These are phyloP conservation scores for Cydia splendana DNA, from an alignment of 1,140 invertebrate genomes.

Conservation along the genomic window DNA sequence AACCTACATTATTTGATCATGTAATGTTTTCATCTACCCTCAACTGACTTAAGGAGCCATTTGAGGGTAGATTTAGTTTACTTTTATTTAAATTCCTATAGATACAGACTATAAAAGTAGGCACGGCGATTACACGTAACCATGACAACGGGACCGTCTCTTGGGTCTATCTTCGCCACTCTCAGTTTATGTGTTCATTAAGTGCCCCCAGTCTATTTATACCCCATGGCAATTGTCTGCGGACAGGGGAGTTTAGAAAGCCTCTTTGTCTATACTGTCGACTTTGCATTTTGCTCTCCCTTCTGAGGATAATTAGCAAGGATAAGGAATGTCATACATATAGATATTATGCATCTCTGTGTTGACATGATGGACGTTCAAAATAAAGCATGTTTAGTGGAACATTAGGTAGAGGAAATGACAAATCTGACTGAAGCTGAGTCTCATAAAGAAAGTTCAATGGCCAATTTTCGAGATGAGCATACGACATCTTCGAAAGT, in stretches of 20 bases:
- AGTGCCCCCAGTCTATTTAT: slow-evolving; percentile 65
- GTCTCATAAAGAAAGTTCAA: slow-evolving; percentile 46
- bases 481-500: slow-evolving; percentile 57
- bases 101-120: too few species aligned
- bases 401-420: slow-evolving; percentile 30
- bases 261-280: slow-evolving; percentile 61
- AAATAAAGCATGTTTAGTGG: slow-evolving; percentile 34
- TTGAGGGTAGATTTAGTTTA: too few species aligned
- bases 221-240: slow-evolving; percentile 58
- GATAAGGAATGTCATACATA: neutral
- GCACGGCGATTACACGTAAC: slow-evolving; percentile 38
- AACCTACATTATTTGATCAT: too few species aligned
- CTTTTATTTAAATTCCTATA: too few species aligned
- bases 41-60: too few species aligned
- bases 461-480: slow-evolving; percentile 40
- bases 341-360: neutral
- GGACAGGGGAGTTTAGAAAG: slow-evolving; percentile 58
- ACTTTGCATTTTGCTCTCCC: slow-evolving; percentile 58
- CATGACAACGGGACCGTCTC: slow-evolving; percentile 50
- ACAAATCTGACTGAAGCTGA: slow-evolving; percentile 36
- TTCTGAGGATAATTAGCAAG: slow-evolving; percentile 36
- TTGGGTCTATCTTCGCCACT: slow-evolving; percentile 47
- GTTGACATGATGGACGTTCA: neutral
- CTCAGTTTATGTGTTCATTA: slow-evolving; percentile 70
- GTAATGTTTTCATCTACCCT: too few species aligned